These are phyloP conservation scores for Hemistola chrysoprasaria DNA, from an alignment of 2,888 invertebrate species.

Conservation along the genomic window DNA sequence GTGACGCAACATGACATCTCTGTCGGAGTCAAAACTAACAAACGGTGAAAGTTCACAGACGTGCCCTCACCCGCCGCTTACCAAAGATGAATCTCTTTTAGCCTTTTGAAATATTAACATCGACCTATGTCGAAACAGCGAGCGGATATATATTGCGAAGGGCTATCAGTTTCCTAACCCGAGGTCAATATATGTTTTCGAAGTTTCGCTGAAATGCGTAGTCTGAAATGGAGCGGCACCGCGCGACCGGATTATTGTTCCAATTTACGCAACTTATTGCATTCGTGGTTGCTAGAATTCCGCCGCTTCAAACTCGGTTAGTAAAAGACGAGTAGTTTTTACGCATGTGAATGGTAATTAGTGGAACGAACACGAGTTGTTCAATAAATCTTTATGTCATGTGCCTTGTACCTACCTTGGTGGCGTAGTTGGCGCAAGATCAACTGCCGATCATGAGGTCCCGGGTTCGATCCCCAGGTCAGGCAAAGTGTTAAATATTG, in stretches of 20 bases:
- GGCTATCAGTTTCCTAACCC: constrained; percentile 24
- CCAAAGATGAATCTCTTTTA: constrained; percentile 10
- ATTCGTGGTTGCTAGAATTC: constrained; percentile 66
- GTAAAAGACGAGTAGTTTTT: constrained; percentile 54
- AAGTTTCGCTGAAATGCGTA: constrained; percentile 45
- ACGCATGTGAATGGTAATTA: constrained; percentile 38
- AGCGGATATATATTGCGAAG: constrained; percentile 29
- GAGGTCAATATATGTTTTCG: constrained; percentile 36
- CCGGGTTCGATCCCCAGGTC: too few species aligned
- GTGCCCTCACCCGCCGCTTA: constrained; percentile 15
- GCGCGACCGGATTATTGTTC: constrained; percentile 58
- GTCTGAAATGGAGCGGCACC: constrained; percentile 71
- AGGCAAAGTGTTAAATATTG: too few species aligned
- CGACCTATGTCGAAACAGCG: constrained; percentile 15
- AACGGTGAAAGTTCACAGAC: constrained; percentile 71
- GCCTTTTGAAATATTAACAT: constrained; percentile 23
- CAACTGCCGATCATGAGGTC: too few species aligned
- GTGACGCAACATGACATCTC: constrained; percentile 62
- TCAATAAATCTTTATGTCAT: too few species aligned
- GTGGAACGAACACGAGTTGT: constrained; percentile 17
- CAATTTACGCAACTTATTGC: constrained; percentile 71
- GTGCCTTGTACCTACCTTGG: too few species aligned
- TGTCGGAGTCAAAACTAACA: constrained; percentile 58
- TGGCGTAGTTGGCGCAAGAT: too few species aligned
- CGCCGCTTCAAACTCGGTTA: constrained; percentile 64